These are phyloP conservation scores for Fulica atra DNA, from an alignment of 2,113 vertebrate species.

Conservation along the genomic window DNA sequence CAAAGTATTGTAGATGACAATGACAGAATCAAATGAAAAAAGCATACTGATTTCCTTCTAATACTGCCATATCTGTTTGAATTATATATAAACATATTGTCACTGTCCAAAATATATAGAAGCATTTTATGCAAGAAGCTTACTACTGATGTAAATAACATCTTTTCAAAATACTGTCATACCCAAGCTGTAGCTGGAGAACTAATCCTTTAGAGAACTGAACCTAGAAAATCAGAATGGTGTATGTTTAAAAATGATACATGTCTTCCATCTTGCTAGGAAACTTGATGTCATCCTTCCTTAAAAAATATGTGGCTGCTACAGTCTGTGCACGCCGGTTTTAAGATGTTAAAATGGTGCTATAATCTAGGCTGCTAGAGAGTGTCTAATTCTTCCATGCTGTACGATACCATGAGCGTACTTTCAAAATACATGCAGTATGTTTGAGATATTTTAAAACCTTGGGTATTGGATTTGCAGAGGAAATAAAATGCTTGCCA, in stretches of 20 bases:
- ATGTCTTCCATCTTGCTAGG: neutral
- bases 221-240: neutral
- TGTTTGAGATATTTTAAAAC: neutral
- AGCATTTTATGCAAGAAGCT: neutral
- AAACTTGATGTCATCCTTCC: neutral
- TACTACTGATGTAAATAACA: neutral
- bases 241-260: neutral
- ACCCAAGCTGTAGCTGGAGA: neutral
- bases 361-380: neutral
- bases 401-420: neutral
- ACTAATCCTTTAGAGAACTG: neutral
- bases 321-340: neutral
- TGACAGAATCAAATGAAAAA: neutral
- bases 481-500: neutral
- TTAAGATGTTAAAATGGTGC: neutral
- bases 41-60: neutral
- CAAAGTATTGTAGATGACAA: neutral
- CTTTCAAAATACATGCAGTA: neutral
- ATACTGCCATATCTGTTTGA: neutral
- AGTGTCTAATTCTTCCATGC: neutral
- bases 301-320: neutral
- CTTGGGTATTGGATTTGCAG: neutral
- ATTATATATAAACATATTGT: neutral
- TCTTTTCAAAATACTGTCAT: neutral
- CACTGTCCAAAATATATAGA: neutral